Base-by-base conservation (phyloP, 2,888 invertebrate genomes). In the Spilarctia lutea region DNA sequence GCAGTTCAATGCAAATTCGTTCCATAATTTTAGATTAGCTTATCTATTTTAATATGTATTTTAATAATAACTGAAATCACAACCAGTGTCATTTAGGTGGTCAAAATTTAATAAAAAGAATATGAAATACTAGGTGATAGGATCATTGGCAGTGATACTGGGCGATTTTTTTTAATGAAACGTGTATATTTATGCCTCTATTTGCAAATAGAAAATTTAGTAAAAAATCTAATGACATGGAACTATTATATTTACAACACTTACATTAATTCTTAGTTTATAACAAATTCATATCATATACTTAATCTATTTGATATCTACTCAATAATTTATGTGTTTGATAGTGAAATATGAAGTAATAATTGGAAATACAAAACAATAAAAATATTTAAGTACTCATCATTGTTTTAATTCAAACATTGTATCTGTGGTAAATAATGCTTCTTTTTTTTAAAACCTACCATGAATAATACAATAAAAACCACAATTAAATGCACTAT, bases 31-130 rank as follows among this genome's bases (percentile, higher is more conserved):
- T 30, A 65, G 35, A 65, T 71, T 71, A 71, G 65, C 65, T 65
- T 65, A 24, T 45, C 45, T 71, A 45, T 24, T 45, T 87, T 83
- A 82, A 83, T 56, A 76, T 79, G 80, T 79, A 82, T 81, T 85
- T 76, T 78, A 78, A 82, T 79, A 82, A 81, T 87, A 88, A 88
- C 80, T 85, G 88, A 89, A 89, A 91, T 95, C 94, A 95, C 95
- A 95, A 95, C 95, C 94, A 88, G 91, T 88, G 82, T 90, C 84
- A 87, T 83, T 74, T 85, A 91, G 84, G 87, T 90, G 88, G 87
- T 85, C 85, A 86, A 87, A 77, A 83, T 84, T 80, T 83, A 83
- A 81, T 76, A 78, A 75, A 79, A 77, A 72, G 75, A 79, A 80
- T 82, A 75, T 70, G 74, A 82, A 85, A 74, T 81, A 80, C 80